These are phyloP conservation scores for Gerris buenoi DNA, from an alignment of 1,140 invertebrate species.

Conservation along the genomic window DNA sequence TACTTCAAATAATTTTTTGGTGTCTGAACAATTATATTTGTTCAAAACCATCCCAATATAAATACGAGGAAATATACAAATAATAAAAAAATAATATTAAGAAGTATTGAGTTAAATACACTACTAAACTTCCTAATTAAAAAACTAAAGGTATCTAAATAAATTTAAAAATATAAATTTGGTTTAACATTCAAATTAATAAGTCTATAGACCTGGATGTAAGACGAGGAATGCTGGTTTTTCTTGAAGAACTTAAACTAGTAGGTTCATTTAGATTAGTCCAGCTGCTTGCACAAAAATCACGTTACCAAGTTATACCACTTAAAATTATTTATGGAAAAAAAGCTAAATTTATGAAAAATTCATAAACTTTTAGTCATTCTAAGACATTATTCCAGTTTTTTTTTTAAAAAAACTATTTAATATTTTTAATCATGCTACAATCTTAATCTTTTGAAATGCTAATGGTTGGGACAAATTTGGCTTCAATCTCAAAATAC, in stretches of 20 bases:
- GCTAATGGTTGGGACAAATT: too few species aligned
- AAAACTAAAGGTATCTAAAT: not conserved
- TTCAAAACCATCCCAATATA: not conserved
- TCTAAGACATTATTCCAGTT: too few species aligned
- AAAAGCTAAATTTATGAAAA: too few species aligned
- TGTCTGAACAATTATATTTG: not conserved
- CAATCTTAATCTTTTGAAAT: too few species aligned
- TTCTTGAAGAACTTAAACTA: not conserved
- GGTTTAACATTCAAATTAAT: too few species aligned
- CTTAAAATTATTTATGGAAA: too few species aligned
- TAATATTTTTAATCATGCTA: too few species aligned
- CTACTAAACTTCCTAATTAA: not conserved
- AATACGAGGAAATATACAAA: not conserved
- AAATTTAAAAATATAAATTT: not conserved
- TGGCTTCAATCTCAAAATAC: too few species aligned
- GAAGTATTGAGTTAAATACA: not conserved
- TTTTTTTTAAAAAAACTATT: too few species aligned
- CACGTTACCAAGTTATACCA: not conserved
- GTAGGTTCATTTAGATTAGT: not conserved
- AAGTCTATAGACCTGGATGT: not conserved
- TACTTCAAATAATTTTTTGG: too few species aligned
- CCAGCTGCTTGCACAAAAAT: conserved; percentile 2
- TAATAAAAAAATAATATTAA: too few species aligned
- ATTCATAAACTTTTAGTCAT: too few species aligned
- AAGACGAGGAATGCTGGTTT: not conserved